Conservation (phyloP, 1,140 invertebrate genomes). For the Penaeus indicus region DNA sequence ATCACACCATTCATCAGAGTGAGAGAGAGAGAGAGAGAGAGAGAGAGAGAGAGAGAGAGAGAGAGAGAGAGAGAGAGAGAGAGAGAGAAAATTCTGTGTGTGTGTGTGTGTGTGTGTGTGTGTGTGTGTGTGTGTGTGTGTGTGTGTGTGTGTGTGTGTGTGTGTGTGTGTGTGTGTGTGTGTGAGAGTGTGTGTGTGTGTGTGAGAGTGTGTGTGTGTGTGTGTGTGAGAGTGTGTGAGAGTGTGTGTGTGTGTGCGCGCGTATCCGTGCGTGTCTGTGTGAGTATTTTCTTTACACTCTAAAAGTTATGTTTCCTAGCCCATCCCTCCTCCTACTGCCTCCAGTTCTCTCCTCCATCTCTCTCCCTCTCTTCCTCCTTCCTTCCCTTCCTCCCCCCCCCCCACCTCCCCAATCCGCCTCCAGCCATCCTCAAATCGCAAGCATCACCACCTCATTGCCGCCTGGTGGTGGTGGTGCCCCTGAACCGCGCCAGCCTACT, state of each 20-base stretch:
- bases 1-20: background rate
- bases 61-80: background rate
- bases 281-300: background rate
- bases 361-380: background rate
- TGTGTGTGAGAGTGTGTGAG: no score
- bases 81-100: constrained; percentile 4
- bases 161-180: background rate
- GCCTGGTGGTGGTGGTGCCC: no score
- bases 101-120: background rate
- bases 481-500: no score
- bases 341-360: background rate
- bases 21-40: background rate
- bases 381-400: no score
- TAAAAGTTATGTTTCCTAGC: background rate
- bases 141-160: background rate
- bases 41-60: constrained; percentile 19
- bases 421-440: background rate
- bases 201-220: background rate
- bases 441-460: no score
- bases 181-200: background rate
- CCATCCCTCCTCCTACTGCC: background rate
- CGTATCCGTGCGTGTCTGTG: background rate
- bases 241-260: background rate
- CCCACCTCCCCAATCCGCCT: background rate
- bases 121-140: background rate